Evolutionary conservation across 92 coral and sea anemone genomes (phyloP), one percentile per base, ranked within the genome.

Genomic region (Palythoa caribaeorum): DNA sequence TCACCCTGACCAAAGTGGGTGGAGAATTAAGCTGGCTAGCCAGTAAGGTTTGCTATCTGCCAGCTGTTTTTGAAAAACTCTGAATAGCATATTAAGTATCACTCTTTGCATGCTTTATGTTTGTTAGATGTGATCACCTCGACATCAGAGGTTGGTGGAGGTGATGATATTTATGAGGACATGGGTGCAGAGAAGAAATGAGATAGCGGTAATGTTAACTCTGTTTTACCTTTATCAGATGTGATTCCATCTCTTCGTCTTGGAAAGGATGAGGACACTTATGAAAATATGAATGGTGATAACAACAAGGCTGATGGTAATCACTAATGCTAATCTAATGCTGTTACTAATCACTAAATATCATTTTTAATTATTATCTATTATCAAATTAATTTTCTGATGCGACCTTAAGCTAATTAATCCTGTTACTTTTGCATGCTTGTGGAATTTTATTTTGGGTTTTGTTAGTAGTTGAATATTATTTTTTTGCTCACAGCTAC

Each of bases 251-350:
- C 93, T 35, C 80, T 90, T 66, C 88, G 79, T 36, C 70, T 83
- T 10, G 83, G 71, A 21, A 80, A 71, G 50, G 76, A 14, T 38
- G 86, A 60, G 65, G 94, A 87, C 17, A 90, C 95, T 71, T 94
- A 94, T 84, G 97, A 94, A 71, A 90, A 86, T 77, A 84, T 94
- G 71, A 87, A 86, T 71, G 97, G 97, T 92, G 78, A 81, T 90
- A 70, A 71, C 65, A 28, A 9, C 51, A 52, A 77, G 76, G 20
- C 71, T 40, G 72, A 38, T 44, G 86, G 86, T 81, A 81, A 81
- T 81, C 86, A 9, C 75, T 81, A 81, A 81, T 81, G 70, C 39
- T 47, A 74, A 62, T 65, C 76, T 81, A 81, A 81, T 81, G 70
- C 39, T 47, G 75, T 62, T 65, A 81, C 63, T 81, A 81, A 47